Evolutionary conservation across 2,113 vertebrate species (phyloP).

Genomic region (Cygnus atratus): DNA sequence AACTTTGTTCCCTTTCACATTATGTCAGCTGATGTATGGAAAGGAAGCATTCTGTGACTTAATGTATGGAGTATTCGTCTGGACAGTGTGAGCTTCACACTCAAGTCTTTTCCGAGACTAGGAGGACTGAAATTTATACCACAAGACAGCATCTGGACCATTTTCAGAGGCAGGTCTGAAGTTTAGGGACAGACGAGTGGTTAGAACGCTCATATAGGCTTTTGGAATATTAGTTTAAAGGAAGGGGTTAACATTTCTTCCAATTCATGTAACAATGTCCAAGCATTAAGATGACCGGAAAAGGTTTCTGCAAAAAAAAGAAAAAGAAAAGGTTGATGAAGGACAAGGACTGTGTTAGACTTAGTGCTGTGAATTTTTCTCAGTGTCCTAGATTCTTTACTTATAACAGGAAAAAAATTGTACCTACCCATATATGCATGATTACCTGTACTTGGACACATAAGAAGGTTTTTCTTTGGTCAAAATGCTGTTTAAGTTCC

Average conservation of each 20-base stretch:
- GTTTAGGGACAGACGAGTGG: not conserved
- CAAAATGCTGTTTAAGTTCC: not conserved
- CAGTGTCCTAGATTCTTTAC: not conserved
- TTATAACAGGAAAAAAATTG: not conserved
- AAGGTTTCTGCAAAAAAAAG: not conserved
- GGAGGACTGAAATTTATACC: not conserved
- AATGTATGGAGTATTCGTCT: not conserved
- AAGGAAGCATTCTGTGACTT: not conserved
- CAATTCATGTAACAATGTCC: not conserved
- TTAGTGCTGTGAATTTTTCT: not conserved
- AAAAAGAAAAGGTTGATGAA: not conserved
- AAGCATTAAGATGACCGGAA: not conserved
- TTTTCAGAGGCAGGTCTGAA: not conserved
- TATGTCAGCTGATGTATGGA: not conserved
- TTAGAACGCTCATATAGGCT: not conserved
- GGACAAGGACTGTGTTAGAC: not conserved
- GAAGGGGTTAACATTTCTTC: not conserved
- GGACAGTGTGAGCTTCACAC: not conserved
- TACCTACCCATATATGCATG: fast-evolving
- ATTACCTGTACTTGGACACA: not conserved
- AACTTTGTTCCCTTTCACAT: not conserved
- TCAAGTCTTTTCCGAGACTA: not conserved
- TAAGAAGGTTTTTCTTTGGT: not conserved
- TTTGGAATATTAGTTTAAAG: not conserved
- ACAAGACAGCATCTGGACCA: not conserved